Evolutionary conservation across 2,797 vertebrate species (phyloP), one percentile per base, ranked within the genome.

Genomic region (Rhinophrynus dorsalis): DNA sequence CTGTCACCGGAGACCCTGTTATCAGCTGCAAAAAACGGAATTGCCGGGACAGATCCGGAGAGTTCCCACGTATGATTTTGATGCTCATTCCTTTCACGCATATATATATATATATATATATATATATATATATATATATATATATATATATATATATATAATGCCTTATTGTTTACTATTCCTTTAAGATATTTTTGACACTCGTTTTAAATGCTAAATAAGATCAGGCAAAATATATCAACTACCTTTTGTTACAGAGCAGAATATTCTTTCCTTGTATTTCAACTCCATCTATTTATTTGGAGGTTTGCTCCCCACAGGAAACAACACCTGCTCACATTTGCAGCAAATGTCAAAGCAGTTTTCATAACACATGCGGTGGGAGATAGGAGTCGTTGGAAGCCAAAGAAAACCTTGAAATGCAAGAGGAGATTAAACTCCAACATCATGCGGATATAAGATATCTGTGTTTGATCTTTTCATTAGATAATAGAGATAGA

Each of bases 261-360:
- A n/a, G 29, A 13, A 17, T 23, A 52, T 37, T 37, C 42, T 40
- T 48, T 63, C 23, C 26, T 13, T 32, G 47, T 57, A 33, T 71
- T 48, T 48, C 17, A 21, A 12, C 18, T 26, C 18, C 17, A 12
- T 59, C 59, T 59, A 72, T 58, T 50, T 44, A 26, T 40, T 58
- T 40, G 27, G 27, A 59, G 44, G 15, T n/a, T 32, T 27, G 26
- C 4, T 50, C 35, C 68, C 55, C 23, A 48, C 12, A 44, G 61
- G 69, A 72, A 58, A 33, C 52, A 72, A 33, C 69, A 72, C 69
- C 69, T 72, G 69, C 54, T 44, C 35, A 17, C 47, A 64, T 51
- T 58, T 65, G 52, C 26, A 42, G 26, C 69, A 60, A 73, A 44
- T 66, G 62, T 66, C 45, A 51, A 54, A 33, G 54, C 3, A 37